Conservation (phyloP, 2,113 vertebrate species). For the Psilopogon haemacephalus region DNA sequence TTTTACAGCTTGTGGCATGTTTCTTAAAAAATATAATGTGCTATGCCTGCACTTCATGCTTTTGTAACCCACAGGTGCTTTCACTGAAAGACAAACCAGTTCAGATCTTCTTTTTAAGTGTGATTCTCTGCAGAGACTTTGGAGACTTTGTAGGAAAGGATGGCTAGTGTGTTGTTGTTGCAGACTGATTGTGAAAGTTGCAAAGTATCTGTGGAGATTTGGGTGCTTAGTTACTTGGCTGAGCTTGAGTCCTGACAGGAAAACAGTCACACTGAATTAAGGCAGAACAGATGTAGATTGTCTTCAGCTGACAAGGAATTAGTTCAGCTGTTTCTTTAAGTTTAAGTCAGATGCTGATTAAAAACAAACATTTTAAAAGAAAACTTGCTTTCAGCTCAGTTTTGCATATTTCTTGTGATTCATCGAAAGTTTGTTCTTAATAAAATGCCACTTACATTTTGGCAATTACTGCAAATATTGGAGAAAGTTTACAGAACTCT, state of each 20-base stretch:
- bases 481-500: conserved; percentile 1
- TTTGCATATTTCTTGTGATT: neutral
- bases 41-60: neutral
- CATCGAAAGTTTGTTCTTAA: neutral
- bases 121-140: neutral
- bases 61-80: neutral
- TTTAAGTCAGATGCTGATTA: conserved; percentile 13
- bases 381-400: conserved; percentile 6
- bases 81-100: neutral
- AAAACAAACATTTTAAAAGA: conserved; percentile 38
- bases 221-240: conserved; percentile 31
- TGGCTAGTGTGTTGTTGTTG: neutral
- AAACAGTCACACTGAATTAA: conserved; percentile 47
- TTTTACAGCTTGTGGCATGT: neutral
- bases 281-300: conserved; percentile 45
- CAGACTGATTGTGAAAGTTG: conserved; percentile 14
- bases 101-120: neutral
- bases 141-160: neutral
- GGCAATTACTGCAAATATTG: neutral
- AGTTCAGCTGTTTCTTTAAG: conserved; percentile 53
- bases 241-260: neutral
- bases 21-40: neutral
- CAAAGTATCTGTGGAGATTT: conserved; percentile 44
- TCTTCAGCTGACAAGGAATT: conserved; percentile 28
- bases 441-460: neutral